These are phyloP conservation scores for Luffia ferchaultella DNA, from an alignment of 2,888 invertebrate species.

Conservation along the genomic window DNA sequence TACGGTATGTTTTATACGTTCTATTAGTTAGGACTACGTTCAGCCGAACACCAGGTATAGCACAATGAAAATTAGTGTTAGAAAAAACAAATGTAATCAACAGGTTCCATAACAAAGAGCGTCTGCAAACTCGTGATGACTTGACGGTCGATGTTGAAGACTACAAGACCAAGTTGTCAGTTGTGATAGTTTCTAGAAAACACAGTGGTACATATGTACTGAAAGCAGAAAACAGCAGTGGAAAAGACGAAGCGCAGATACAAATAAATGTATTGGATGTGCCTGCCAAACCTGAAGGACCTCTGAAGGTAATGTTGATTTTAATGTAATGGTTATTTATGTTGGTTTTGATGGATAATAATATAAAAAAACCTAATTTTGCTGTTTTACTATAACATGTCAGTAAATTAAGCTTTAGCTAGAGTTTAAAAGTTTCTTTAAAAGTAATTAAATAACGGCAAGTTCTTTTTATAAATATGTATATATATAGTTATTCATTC, in stretches of 20 bases:
- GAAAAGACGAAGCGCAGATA: slow-evolving; percentile 86
- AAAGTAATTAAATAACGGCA: too few species aligned
- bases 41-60: too few species aligned
- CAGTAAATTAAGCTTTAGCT: too few species aligned
- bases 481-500: too few species aligned
- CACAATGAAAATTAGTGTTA: too few species aligned
- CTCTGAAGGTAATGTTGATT: slow-evolving; percentile 70
- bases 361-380: too few species aligned
- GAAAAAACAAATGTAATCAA: too few species aligned
- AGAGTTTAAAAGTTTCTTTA: too few species aligned
- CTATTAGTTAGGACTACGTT: too few species aligned
- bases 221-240: slow-evolving; percentile 90
- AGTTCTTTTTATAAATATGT: too few species aligned
- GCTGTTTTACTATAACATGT: too few species aligned
- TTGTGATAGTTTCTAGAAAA: slow-evolving; percentile 75
- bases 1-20: too few species aligned
- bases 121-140: slow-evolving; percentile 73
- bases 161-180: slow-evolving; percentile 83
- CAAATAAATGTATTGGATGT: slow-evolving; percentile 86
- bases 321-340: background rate
- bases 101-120: slow-evolving; percentile 84
- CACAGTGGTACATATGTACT: slow-evolving; percentile 86
- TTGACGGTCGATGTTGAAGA: slow-evolving; percentile 81
- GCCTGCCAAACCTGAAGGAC: slow-evolving; percentile 93
- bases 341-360: background rate